Evolutionary conservation across 2,113 vertebrate species (phyloP), one percentile per base, ranked within the genome.

Genomic region (Hystrix brachyura): DNA sequence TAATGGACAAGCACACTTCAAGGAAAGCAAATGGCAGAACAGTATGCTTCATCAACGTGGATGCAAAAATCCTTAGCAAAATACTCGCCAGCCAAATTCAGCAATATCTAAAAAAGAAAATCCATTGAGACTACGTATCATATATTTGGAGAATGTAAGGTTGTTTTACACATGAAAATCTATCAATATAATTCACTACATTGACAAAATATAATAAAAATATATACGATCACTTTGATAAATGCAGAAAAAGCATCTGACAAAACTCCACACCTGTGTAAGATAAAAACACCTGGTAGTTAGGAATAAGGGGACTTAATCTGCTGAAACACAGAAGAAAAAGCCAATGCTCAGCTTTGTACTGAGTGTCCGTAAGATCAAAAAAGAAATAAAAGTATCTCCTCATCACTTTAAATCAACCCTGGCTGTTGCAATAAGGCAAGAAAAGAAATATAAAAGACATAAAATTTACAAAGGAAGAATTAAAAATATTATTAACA

Each of bases 361-460:
- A 64, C 29, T 74, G 38, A 48, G 46, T 65, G 79, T 38, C 57
- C 46, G n/a, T 62, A 38, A 65, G 21, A 90, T 72, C 29, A 57
- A 79, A 7, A 79, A 79, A 53, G 29, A 79, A 79, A 53, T 7
- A 32, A 7, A 53, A 79, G 4, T 53, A 69, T 55, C 8, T 8
- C 43, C n/a, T 65, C 55, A 81, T 60, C 60, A 60, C 18, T 89
- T 67, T 14, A 78, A 76, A 27, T 83, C 43, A 78, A 76, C 51
- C 51, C 53, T 78, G 59, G 25, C 5, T 69, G 85, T 69, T 69
- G 10, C 27, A 48, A 74, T 64, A 76, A 79, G 60, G 53, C 32
- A 67, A 88, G 67, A 95, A 92, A 84, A 87, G 12, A 95, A 89
- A 43, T 53, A 60, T 3, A 89, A 60, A 78, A 79, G 67, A 60